Evolutionary conservation across 2,888 invertebrate genomes (phyloP).

Genomic region (Mythimna lalbum): DNA sequence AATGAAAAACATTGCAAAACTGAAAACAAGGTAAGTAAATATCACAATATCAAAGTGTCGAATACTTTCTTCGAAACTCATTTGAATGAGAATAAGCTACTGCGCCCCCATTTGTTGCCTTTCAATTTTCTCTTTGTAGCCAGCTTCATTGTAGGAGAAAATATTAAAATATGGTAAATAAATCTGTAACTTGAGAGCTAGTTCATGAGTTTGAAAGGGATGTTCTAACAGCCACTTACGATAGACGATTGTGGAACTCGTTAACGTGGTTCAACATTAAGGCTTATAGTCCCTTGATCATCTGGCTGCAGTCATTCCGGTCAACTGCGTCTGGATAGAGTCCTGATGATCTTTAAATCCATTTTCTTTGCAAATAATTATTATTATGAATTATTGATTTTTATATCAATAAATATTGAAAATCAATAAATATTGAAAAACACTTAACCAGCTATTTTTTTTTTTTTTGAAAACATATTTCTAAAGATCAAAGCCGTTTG

Average conservation of each 20-base stretch:
- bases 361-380: too few species aligned
- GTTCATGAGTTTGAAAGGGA: constrained; percentile 68
- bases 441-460: too few species aligned
- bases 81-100: constrained; percentile 87
- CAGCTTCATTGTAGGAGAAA: constrained; percentile 76
- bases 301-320: too few species aligned
- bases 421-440: too few species aligned
- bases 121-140: constrained; percentile 84
- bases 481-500: too few species aligned
- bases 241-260: constrained; percentile 59
- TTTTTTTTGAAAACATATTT: too few species aligned
- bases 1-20: constrained; percentile 54
- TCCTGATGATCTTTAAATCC: too few species aligned
- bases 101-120: constrained; percentile 82
- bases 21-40: constrained; percentile 68
- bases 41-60: constrained; percentile 83
- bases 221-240: constrained; percentile 56
- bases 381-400: too few species aligned
- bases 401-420: too few species aligned
- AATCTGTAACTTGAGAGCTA: constrained; percentile 77
- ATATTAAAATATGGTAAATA: constrained; percentile 87
- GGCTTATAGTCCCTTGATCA: background rate
- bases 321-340: too few species aligned
- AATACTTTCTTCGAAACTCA: constrained; percentile 83
- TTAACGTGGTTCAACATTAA: constrained; percentile 50